These are phyloP conservation scores for Saiga tatarica DNA, from an alignment of 2,113 vertebrate genomes.

Conservation along the genomic window DNA sequence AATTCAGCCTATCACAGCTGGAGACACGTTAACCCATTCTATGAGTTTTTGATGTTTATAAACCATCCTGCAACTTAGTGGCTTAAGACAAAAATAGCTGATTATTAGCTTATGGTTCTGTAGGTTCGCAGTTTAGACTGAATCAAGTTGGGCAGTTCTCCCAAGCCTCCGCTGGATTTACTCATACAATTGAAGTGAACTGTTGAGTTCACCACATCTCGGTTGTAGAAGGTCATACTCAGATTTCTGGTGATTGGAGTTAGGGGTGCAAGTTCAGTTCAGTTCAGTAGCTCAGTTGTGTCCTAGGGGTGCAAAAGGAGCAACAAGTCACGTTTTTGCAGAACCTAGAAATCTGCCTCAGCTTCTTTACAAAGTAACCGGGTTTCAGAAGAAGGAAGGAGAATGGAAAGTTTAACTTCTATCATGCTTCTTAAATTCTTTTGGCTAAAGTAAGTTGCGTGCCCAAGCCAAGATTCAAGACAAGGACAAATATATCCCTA, in stretches of 20 bases:
- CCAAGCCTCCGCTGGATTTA: background rate
- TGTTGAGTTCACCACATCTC: background rate
- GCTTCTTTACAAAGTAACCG: background rate
- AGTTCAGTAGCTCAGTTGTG: fast-evolving
- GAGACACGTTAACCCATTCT: background rate
- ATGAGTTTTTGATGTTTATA: background rate
- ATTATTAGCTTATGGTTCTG: background rate
- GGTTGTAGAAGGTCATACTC: background rate
- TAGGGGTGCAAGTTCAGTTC: background rate
- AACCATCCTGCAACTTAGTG: background rate
- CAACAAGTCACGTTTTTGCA: background rate
- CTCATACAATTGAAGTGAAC: background rate
- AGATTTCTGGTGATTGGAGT: background rate
- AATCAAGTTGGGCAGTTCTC: background rate
- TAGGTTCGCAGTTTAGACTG: background rate
- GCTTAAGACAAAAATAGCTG: background rate
- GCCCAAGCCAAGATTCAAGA: background rate
- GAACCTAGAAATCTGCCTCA: background rate
- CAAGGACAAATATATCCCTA: background rate
- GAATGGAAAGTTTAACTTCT: background rate
- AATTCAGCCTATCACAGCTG: background rate
- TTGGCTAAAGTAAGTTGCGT: background rate
- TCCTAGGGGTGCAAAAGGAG: background rate
- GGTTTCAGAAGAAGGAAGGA: background rate
- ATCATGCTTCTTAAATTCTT: background rate